Percentiles rank a stretch among this genome's conserved stretches.
Evolutionary conservation across 1,140 invertebrate species (phyloP).

Genomic region (Drosophila sproati): DNA sequence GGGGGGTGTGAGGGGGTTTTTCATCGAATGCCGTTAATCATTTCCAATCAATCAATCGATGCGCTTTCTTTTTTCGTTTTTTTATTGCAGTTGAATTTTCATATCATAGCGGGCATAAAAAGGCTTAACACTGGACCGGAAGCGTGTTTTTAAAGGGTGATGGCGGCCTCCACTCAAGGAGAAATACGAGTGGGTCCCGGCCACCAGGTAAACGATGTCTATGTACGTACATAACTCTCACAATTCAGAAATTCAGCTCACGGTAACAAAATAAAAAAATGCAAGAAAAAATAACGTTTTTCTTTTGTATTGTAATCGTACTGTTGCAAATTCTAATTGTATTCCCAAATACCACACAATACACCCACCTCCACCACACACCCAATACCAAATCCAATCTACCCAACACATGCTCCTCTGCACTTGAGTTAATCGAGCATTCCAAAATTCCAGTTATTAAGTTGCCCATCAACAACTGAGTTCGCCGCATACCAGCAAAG

Average conservation of each 20-base stretch:
- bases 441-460: conserved; percentile 16
- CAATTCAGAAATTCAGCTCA: conserved; percentile 85
- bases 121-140: conserved; percentile 85
- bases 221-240: conserved; percentile 87
- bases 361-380: background rate
- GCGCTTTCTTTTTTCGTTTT: conserved; percentile 22
- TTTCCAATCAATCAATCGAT: conserved; percentile 36
- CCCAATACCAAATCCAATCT: background rate
- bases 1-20: background rate
- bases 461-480: conserved; percentile 1
- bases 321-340: conserved; percentile 69
- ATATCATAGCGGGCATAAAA: conserved; percentile 84
- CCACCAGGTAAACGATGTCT: conserved; percentile 93
- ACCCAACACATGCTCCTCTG: background rate
- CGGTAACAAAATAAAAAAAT: conserved; percentile 84
- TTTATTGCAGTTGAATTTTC: conserved; percentile 80
- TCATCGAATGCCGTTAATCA: conserved; percentile 14
- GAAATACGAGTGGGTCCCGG: conserved; percentile 97
- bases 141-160: conserved; percentile 85
- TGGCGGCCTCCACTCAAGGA: conserved; percentile 92
- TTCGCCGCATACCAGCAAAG: background rate
- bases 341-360: conserved; percentile 29
- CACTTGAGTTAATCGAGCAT: conserved; percentile 20
- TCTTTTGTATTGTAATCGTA: conserved; percentile 54
- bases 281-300: conserved; percentile 39